Conservation (phyloP, 2,113 vertebrate species). For the Rhabdornis inornatus region DNA sequence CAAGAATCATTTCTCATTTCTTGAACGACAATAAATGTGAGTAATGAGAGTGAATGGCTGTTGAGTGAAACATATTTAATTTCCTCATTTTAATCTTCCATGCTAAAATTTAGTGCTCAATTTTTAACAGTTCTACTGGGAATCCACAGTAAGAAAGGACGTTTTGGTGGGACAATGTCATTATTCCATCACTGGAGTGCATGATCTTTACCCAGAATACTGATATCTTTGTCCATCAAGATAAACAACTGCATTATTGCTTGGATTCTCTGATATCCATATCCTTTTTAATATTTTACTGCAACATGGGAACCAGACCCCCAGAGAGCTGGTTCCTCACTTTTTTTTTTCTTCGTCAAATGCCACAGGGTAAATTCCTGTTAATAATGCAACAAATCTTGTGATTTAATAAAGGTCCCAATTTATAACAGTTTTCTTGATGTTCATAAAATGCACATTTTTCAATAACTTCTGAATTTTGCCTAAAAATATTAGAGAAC, state of each 20-base stretch:
- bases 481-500: neutral
- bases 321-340: neutral
- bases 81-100: neutral
- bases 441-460: neutral
- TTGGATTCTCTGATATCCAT: neutral
- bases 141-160: neutral
- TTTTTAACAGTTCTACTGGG: neutral
- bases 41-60: neutral
- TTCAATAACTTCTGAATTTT: neutral
- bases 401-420: neutral
- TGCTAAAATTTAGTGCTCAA: neutral
- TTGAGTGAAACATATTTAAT: neutral
- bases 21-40: neutral
- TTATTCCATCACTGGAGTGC: neutral
- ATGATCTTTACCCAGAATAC: neutral
- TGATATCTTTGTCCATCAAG: neutral
- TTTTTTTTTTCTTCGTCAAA: neutral
- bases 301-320: neutral
- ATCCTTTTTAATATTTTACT: neutral
- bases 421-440: neutral
- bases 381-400: neutral
- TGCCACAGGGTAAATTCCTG: neutral
- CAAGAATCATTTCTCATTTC: neutral
- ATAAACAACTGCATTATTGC: neutral
- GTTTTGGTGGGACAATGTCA: neutral